phyloP scores from a whole-genome alignment of 2,797 vertebrate species.

The Podarcis siculus region DNA sequence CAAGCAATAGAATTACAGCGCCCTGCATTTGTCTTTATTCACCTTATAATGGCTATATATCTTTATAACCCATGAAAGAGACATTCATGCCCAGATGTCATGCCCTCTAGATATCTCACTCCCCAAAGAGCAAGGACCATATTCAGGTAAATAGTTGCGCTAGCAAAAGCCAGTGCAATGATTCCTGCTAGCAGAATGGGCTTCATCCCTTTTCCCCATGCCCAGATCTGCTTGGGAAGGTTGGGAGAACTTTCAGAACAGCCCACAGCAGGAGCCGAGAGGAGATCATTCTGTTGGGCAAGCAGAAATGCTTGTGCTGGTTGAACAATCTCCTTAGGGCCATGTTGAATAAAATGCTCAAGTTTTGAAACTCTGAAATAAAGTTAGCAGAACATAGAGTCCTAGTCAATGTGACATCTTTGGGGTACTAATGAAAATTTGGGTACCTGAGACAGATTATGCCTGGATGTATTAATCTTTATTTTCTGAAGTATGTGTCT shows the following conservation, averaged over 20 bases:
- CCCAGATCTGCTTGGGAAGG: too few relatives aligned
- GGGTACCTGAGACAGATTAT: neutral
- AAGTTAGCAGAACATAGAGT: conserved; percentile 19
- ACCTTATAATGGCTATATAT: neutral
- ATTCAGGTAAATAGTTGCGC: too few relatives aligned
- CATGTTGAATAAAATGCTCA: neutral
- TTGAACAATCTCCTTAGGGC: too few relatives aligned
- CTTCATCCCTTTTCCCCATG: too few relatives aligned
- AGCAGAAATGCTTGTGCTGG: too few relatives aligned
- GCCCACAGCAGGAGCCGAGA: too few relatives aligned
- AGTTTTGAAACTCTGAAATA: conserved; percentile 17
- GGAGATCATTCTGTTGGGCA: too few relatives aligned
- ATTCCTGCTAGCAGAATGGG: too few relatives aligned
- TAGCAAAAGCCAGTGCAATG: too few relatives aligned
- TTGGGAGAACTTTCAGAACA: too few relatives aligned
- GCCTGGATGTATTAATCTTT: conserved; percentile 13
- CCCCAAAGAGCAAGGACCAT: neutral
- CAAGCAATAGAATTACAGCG: neutral
- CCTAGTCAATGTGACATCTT: neutral
- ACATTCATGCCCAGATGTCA: neutral
- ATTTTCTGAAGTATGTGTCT: neutral
- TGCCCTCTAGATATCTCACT: neutral
- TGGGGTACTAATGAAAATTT: neutral
- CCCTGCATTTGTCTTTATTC: neutral
- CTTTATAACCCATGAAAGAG: conserved; percentile 11